Conservation (phyloP, 23 tunicate species). For the Halocynthia aurantium region DNA sequence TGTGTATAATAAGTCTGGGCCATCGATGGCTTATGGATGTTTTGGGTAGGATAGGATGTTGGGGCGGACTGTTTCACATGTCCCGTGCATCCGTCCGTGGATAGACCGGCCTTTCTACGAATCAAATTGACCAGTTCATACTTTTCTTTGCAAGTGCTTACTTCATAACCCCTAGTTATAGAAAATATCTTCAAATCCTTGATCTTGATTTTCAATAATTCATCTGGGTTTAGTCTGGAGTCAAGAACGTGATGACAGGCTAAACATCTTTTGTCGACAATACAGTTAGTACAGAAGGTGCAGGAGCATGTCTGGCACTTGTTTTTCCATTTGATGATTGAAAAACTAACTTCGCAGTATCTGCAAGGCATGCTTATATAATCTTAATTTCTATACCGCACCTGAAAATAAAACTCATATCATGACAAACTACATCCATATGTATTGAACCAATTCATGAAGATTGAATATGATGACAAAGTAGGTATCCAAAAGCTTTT, state of each 20-base stretch:
- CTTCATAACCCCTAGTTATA: conserved; percentile 26
- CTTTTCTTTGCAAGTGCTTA: conserved; percentile 41
- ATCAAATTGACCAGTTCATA: conserved; percentile 48
- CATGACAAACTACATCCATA: too few relatives aligned
- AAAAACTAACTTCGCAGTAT: conserved; percentile 53
- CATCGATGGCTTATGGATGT: conserved; percentile 20
- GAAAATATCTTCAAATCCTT: conserved; percentile 49
- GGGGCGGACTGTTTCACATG: too few relatives aligned
- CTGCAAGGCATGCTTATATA: conserved; percentile 42
- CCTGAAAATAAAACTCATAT: too few relatives aligned
- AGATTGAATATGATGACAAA: too few relatives aligned
- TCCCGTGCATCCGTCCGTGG: too few relatives aligned
- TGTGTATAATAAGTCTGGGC: too few relatives aligned
- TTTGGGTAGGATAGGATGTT: background rate
- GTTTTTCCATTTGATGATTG: conserved; percentile 41
- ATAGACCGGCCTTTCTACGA: background rate
- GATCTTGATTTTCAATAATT: conserved; percentile 41
- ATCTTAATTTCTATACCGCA: too few relatives aligned
- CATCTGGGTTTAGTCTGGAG: conserved; percentile 5
- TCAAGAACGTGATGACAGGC: conserved; percentile 32
- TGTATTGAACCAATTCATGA: too few relatives aligned
- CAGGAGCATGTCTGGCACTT: conserved; percentile 25
- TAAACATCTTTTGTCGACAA: conserved; percentile 26
- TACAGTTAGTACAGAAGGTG: conserved; percentile 44
- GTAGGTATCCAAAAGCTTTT: too few relatives aligned